These are phyloP conservation scores for Lacerta agilis DNA, from an alignment of 2,797 vertebrate genomes.

Conservation along the genomic window DNA sequence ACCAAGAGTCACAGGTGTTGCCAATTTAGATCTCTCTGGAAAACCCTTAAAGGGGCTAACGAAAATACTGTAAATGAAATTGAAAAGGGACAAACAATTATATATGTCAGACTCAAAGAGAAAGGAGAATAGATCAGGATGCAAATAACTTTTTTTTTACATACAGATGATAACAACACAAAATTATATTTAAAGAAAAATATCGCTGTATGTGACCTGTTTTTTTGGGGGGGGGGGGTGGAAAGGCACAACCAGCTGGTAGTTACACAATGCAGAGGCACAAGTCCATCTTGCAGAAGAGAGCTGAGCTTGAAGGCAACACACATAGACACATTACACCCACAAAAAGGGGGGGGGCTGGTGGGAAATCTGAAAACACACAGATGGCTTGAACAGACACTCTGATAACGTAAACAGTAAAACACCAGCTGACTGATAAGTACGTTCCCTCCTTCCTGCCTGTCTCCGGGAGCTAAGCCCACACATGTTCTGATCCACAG, in stretches of 20 bases:
- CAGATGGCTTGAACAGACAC: constrained; percentile 55
- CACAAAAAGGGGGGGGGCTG: background rate
- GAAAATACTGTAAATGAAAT: too few species aligned
- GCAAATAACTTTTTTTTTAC: too few species aligned
- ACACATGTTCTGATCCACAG: background rate
- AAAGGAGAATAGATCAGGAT: too few species aligned
- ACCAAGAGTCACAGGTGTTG: too few species aligned
- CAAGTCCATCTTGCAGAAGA: background rate
- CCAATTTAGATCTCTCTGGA: too few species aligned
- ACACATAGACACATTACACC: background rate
- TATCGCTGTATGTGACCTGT: too few species aligned
- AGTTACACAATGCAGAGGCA: background rate
- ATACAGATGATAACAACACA: too few species aligned
- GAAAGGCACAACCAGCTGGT: background rate
- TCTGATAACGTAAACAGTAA: constrained; percentile 16
- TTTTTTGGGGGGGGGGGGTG: too few species aligned
- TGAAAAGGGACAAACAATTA: too few species aligned
- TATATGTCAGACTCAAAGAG: too few species aligned
- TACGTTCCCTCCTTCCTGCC: background rate
- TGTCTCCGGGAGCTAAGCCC: background rate
- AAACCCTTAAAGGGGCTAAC: too few species aligned
- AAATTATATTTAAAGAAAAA: too few species aligned
- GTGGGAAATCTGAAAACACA: background rate
- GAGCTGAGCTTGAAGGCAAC: background rate
- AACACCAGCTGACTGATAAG: background rate